These are phyloP conservation scores for Alligator mississippiensis DNA, from an alignment of 2,113 vertebrate species.

Conservation along the genomic window DNA sequence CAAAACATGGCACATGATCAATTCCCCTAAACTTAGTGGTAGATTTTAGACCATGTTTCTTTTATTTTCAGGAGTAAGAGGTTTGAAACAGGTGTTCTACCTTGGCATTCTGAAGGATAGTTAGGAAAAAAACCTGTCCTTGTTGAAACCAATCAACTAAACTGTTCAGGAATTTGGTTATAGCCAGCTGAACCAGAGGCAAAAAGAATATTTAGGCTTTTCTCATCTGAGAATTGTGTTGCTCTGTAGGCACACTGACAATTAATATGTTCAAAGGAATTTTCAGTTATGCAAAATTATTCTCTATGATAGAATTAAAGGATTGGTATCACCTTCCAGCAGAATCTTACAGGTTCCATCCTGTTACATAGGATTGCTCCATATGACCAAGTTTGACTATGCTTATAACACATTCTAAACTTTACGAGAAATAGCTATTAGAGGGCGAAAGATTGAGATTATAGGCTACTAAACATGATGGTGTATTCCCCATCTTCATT, in stretches of 20 bases:
- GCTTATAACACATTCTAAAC: neutral
- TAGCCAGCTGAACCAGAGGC: neutral
- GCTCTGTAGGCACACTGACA: neutral
- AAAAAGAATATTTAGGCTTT: neutral
- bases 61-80: neutral
- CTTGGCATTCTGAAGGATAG: neutral
- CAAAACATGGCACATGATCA: neutral
- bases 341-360: neutral
- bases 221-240: neutral
- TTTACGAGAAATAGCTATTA: neutral
- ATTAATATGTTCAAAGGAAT: constrained; percentile 28
- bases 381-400: neutral
- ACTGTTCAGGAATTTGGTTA: neutral
- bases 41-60: neutral
- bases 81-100: neutral
- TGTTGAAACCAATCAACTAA: neutral
- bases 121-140: neutral
- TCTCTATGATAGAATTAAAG: neutral
- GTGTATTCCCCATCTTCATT: neutral
- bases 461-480: neutral
- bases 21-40: neutral
- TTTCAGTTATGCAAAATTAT: constrained; percentile 4
- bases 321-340: neutral
- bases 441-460: neutral
- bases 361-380: neutral